phyloP scores from a whole-genome alignment of 2,113 vertebrate genomes.

The Strigops habroptila region DNA sequence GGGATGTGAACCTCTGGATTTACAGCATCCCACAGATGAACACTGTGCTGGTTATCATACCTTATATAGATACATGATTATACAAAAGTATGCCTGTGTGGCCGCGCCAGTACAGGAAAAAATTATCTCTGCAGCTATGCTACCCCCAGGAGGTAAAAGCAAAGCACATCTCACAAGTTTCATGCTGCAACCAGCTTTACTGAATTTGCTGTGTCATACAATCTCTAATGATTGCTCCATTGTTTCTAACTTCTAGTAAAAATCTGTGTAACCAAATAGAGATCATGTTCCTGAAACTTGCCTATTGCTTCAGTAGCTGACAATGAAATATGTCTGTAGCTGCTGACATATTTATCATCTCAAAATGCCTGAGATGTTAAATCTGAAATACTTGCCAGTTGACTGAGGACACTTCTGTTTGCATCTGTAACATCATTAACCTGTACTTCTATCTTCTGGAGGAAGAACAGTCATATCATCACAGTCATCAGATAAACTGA shows the following conservation, averaged over 20 bases:
- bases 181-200: neutral
- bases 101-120: neutral
- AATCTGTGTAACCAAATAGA: neutral
- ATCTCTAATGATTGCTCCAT: neutral
- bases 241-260: neutral
- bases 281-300: neutral
- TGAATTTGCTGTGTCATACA: neutral
- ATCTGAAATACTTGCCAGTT: neutral
- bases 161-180: neutral
- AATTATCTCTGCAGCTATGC: neutral
- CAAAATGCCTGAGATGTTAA: neutral
- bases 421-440: fast-evolving
- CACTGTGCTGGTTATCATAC: neutral
- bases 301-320: neutral
- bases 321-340: neutral
- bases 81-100: fast-evolving
- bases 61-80: neutral
- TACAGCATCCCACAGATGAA: neutral
- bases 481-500: neutral
- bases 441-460: neutral
- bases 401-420: neutral
- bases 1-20: neutral
- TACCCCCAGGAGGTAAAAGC: neutral
- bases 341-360: neutral
- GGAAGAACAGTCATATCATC: neutral